phyloP scores from a whole-genome alignment of 2,797 vertebrate genomes.

The Melopsittacus undulatus region DNA sequence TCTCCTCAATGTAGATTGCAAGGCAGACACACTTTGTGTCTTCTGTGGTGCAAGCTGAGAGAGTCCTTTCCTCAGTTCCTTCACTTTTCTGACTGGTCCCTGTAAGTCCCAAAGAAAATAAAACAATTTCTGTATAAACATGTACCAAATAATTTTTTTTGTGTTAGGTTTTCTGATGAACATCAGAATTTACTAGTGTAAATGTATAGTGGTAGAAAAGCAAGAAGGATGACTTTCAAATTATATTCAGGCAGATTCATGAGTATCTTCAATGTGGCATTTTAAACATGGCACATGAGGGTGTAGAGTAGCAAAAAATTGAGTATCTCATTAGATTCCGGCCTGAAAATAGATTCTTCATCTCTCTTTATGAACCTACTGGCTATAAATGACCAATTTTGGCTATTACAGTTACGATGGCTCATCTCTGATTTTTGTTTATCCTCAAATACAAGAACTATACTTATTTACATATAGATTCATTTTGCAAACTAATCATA shows the following conservation, averaged over 20 bases:
- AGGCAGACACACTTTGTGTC: neutral
- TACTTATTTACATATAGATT: conserved; percentile 24
- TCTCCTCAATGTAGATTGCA: neutral
- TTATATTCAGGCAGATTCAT: neutral
- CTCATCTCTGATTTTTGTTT: conserved; percentile 34
- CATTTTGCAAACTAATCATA: conserved; percentile 47
- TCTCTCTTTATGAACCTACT: neutral
- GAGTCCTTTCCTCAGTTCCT: neutral
- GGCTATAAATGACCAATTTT: neutral
- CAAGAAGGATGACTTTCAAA: neutral
- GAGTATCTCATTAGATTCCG: neutral
- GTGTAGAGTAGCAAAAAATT: neutral
- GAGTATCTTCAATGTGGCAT: neutral
- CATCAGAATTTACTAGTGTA: neutral
- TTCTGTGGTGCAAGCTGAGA: neutral
- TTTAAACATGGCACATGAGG: neutral
- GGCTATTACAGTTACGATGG: neutral
- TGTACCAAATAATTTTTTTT: neutral
- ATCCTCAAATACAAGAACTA: conserved; percentile 12
- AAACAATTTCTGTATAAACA: neutral
- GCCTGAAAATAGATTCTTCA: neutral
- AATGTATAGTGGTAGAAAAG: neutral
- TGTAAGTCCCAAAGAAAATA: neutral
- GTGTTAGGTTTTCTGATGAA: neutral
- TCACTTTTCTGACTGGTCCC: neutral